Conservation (phyloP, 2,888 invertebrate genomes). For the Amiota minor region DNA sequence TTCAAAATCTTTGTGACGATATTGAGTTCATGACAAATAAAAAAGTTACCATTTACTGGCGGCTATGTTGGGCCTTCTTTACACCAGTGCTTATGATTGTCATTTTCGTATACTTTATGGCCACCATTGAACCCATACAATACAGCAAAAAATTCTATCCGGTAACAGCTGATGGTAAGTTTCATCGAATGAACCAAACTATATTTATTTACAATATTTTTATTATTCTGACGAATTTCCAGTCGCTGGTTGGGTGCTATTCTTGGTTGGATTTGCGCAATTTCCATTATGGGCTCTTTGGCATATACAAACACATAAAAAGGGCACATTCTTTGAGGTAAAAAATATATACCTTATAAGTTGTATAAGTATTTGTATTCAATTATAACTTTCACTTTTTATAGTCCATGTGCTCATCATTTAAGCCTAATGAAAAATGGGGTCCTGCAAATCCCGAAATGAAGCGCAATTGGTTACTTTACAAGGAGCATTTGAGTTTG, state of each 20-base stretch:
- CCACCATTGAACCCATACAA: conserved; percentile 76
- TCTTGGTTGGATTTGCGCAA: conserved; percentile 74
- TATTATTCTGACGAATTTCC: conserved; percentile 39
- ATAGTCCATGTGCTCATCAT: conserved; percentile 74
- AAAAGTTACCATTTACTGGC: conserved; percentile 82
- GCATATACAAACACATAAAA: conserved; percentile 54
- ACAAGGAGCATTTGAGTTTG: conserved; percentile 74
- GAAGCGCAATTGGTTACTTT: conserved; percentile 77
- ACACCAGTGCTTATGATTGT: conserved; percentile 81
- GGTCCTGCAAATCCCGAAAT: conserved; percentile 77
- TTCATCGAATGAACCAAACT: neutral
- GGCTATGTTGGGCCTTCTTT: conserved; percentile 83
- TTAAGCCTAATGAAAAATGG: conserved; percentile 74
- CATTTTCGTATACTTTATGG: conserved; percentile 82
- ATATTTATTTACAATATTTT: neutral
- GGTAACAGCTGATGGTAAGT: conserved; percentile 76
- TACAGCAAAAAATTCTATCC: conserved; percentile 79
- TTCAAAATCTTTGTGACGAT: conserved; percentile 80
- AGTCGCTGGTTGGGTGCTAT: conserved; percentile 76
- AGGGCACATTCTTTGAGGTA: conserved; percentile 52
- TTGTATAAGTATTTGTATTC: neutral
- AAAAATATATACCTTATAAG: neutral
- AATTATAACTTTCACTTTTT: conserved; percentile 6
- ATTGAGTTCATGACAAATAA: conserved; percentile 84
- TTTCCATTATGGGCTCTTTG: conserved; percentile 75